These are phyloP conservation scores for Bostrychus sinensis DNA, from an alignment of 2,113 vertebrate species.

Conservation along the genomic window DNA sequence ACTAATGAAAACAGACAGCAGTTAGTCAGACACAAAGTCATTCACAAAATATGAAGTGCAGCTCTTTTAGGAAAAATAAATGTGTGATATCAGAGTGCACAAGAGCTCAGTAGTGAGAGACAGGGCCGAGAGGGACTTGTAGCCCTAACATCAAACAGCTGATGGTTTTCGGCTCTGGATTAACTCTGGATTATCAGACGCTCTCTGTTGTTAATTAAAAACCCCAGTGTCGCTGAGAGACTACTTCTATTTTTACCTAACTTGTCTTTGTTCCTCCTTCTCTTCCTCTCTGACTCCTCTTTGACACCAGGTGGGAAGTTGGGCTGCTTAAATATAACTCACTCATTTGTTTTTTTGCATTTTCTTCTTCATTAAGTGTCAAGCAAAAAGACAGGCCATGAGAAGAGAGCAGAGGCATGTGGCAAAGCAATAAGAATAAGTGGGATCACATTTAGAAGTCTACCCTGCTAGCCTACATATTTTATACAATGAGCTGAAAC, in stretches of 20 bases:
- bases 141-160: slow-evolving; percentile 74
- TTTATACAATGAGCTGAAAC: neutral
- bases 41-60: slow-evolving; percentile 76
- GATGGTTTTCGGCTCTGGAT: slow-evolving; percentile 71
- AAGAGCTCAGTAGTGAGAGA: slow-evolving; percentile 53
- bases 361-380: slow-evolving; percentile 6
- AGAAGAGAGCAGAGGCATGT: slow-evolving; percentile 11
- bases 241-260: slow-evolving; percentile 70
- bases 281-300: slow-evolving; percentile 57
- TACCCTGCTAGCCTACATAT: neutral
- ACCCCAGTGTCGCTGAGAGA: slow-evolving; percentile 70
- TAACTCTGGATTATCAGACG: slow-evolving; percentile 78
- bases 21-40: slow-evolving; percentile 80
- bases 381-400: slow-evolving; percentile 1
- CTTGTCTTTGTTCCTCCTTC: slow-evolving; percentile 43
- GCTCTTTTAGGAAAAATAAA: slow-evolving; percentile 68
- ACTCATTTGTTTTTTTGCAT: slow-evolving; percentile 9
- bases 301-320: slow-evolving; percentile 68
- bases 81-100: slow-evolving; percentile 65
- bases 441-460: neutral
- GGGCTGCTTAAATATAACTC: slow-evolving; percentile 55
- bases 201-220: slow-evolving; percentile 79
- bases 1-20: slow-evolving; percentile 80
- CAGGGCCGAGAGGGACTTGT: slow-evolving; percentile 68
- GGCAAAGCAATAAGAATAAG: neutral